Percentiles rank a stretch among this genome's conserved stretches.
Evolutionary conservation across 1,140 invertebrate species (phyloP).

Genomic region (Orussus abietinus): DNA sequence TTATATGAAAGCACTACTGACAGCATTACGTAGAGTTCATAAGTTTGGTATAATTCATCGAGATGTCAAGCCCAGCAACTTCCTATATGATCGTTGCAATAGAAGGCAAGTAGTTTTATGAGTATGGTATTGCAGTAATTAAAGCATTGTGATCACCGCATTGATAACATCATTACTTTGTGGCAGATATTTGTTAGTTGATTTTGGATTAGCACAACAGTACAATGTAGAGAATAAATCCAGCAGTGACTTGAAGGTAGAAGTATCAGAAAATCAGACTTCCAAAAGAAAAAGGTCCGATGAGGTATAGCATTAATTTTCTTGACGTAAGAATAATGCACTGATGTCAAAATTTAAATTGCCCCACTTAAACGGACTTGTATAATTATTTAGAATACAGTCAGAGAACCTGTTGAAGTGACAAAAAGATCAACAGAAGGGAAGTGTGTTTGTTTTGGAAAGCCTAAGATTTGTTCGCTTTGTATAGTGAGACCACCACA

Average conservation of each 20-base stretch:
- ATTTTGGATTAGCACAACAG: conserved; percentile 84
- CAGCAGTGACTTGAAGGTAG: conserved; percentile 13
- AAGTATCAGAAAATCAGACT: conserved; percentile 10
- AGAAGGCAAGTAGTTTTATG: conserved; percentile 59
- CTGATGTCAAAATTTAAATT: neutral
- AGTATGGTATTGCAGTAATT: conserved; percentile 8
- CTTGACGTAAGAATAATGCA: neutral
- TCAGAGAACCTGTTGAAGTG: conserved; percentile 23
- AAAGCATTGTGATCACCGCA: neutral
- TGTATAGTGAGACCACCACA: conserved; percentile 60
- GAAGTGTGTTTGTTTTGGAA: conserved; percentile 63
- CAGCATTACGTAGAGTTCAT: conserved; percentile 78
- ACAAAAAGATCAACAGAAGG: conserved; percentile 25
- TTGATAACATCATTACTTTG: conserved; percentile 9
- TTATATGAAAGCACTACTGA: conserved; percentile 80
- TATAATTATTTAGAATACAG: conserved; percentile 35
- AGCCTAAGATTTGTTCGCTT: conserved; percentile 60
- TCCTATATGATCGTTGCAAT: conserved; percentile 77
- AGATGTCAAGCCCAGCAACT: conserved; percentile 92
- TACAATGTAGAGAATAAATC: conserved; percentile 26
- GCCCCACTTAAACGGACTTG: no score
- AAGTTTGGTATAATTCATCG: conserved; percentile 83
- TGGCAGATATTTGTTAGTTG: conserved; percentile 70
- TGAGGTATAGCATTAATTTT: conserved; percentile 33
- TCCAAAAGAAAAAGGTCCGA: conserved; percentile 39